A percentile compares a stretch with the other conserved stretches of the same genome.
phyloP scores from a whole-genome alignment of 1,140 invertebrate species.

The Pogonomyrmex barbatus region DNA sequence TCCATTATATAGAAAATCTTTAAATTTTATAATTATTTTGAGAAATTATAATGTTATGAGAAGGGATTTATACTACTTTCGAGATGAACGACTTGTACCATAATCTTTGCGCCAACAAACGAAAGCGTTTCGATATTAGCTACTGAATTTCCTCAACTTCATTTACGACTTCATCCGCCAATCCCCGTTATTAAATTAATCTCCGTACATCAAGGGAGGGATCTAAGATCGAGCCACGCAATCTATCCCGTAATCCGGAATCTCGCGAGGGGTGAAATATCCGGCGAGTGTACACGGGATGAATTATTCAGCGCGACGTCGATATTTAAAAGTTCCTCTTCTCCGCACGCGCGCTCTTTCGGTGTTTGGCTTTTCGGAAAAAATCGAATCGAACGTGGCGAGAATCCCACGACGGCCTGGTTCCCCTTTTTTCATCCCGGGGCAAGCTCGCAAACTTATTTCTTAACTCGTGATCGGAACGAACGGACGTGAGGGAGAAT shows the following conservation, averaged over 20 bases:
- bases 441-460: constrained; percentile 72
- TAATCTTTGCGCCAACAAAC: constrained; percentile 26
- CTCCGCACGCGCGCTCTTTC: constrained; percentile 46
- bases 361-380: constrained; percentile 69
- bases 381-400: constrained; percentile 68
- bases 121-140: constrained; percentile 48
- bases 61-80: constrained; percentile 22
- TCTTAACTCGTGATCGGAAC: constrained; percentile 68
- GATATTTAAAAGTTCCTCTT: constrained; percentile 66
- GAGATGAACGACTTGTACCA: constrained; percentile 11
- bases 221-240: constrained; percentile 54
- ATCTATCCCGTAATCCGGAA: constrained; percentile 56
- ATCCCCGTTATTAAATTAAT: constrained; percentile 61
- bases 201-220: constrained; percentile 27
- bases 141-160: constrained; percentile 48
- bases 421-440: constrained; percentile 45
- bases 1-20: neutral
- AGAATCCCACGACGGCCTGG: constrained; percentile 51
- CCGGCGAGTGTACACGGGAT: constrained; percentile 45
- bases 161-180: constrained; percentile 52
- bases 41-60: constrained; percentile 10
- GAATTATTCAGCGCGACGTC: constrained; percentile 64
- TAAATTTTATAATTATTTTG: neutral
- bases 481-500: constrained; percentile 74
- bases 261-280: constrained; percentile 49